These are phyloP conservation scores for Phalacrocorax brasilianus DNA, from an alignment of 2,113 vertebrate genomes.

Conservation along the genomic window DNA sequence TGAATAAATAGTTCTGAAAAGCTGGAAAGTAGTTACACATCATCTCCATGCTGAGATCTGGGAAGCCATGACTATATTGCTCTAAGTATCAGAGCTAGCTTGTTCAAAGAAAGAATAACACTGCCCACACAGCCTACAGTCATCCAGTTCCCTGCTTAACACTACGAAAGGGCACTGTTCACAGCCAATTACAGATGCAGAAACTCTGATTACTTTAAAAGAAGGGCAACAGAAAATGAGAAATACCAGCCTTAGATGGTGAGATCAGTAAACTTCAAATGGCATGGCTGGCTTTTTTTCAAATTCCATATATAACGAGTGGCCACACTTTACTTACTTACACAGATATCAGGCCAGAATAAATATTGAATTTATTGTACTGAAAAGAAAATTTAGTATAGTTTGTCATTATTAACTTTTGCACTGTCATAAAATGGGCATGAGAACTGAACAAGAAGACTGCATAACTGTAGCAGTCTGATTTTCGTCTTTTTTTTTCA, in stretches of 20 bases:
- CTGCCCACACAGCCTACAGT: not conserved
- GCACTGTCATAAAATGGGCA: not conserved
- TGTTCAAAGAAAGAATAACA: not conserved
- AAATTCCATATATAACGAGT: not conserved
- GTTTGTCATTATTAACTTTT: not conserved
- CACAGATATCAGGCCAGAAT: not conserved
- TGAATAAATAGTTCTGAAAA: not conserved
- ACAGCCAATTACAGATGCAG: not conserved
- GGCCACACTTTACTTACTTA: not conserved
- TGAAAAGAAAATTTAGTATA: not conserved
- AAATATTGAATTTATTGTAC: not conserved
- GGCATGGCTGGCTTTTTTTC: not conserved
- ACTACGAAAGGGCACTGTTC: not conserved
- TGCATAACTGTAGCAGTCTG: not conserved
- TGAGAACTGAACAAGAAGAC: not conserved
- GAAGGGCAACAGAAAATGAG: not conserved
- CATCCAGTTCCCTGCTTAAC: not conserved
- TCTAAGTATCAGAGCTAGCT: not conserved
- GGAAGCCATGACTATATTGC: not conserved
- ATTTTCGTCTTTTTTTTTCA: not conserved
- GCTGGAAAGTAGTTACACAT: not conserved
- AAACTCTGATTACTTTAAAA: not conserved
- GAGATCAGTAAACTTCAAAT: not conserved
- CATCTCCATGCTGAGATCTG: not conserved
- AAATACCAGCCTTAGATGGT: not conserved